Base-by-base conservation (phyloP, 2,888 invertebrate species). In the Spatulosminthurus flaviceps region DNA sequence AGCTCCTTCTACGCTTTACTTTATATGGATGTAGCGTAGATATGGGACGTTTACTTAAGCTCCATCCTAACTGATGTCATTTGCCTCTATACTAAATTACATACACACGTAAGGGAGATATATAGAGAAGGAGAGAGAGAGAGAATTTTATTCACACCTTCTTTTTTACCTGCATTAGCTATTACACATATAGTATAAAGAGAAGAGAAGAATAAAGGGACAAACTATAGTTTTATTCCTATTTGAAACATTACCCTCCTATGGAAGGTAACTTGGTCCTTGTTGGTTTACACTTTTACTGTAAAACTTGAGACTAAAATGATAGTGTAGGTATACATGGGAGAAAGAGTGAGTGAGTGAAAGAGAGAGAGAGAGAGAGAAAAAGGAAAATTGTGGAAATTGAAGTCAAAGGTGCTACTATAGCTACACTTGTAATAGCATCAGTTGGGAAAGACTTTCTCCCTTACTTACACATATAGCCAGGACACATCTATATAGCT, bases 381-480 rank as follows among this genome's bases (percentile, higher is more conserved):
- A 29, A 29, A 13, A 21, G 26, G 4, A n/a, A 73, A 42, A 75
- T 60, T 61, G 75, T 64, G 64, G 29, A 73, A 60, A 66, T 76
- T 42, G 66, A 66, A 66, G 75, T 76, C 66, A 76, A 67, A 76
- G 75, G 66, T 76, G 67, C 22, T 19, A 11, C 51, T 21, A 9
- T 73, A 28, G 51, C 11, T 43, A 60, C 64, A 64, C 7, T 11
- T 24, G 64, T 24, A 22, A 26, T 34, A 34, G 34, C 34, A 34
- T 34, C 26, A 64, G 64, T 24, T 11, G n/a, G 64, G 7, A 64
- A 64, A n/a, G n/a, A 4, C 1, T 19, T 51, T 51, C 51, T 19
- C 51, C 51, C 51, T 5, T 19, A 51, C 51, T n/a, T n/a, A n/a
- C 51, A 51, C 51, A 51, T 51, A 64, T 64, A 72, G 22, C 73